Evolutionary conservation across 2,113 vertebrate species (phyloP).

Genomic region (Pao palembangensis): DNA sequence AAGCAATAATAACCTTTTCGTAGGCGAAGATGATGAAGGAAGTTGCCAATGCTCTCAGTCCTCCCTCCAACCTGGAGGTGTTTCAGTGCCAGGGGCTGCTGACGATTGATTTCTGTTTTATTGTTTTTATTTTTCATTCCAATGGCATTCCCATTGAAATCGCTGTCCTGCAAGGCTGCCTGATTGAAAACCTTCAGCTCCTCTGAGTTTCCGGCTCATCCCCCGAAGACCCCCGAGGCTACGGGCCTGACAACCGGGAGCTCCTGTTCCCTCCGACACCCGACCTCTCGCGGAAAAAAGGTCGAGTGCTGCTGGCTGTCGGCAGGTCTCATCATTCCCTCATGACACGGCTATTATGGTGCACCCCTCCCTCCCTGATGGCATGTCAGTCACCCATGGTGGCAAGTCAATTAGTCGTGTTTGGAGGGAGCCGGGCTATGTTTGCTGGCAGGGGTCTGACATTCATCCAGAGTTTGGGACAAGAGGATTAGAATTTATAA

Average conservation of each 20-base stretch:
- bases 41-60: conserved; percentile 43
- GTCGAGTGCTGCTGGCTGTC: conserved; percentile 73
- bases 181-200: conserved; percentile 69
- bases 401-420: conserved; percentile 88
- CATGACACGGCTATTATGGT: conserved; percentile 77
- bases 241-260: conserved; percentile 40
- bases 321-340: conserved; percentile 78
- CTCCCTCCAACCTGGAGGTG: conserved; percentile 44
- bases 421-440: conserved; percentile 27
- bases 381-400: conserved; percentile 82
- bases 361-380: conserved; percentile 53
- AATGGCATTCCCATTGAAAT: conserved; percentile 46
- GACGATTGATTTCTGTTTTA: conserved; percentile 71
- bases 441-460: conserved; percentile 28
- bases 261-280: conserved; percentile 56
- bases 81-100: conserved; percentile 44
- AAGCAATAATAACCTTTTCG: conserved; percentile 27
- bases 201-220: conserved; percentile 41
- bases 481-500: conserved; percentile 19
- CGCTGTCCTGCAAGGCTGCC: conserved; percentile 50
- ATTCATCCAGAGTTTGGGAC: conserved; percentile 18
- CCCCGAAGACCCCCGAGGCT: conserved; percentile 47
- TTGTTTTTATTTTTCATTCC: conserved; percentile 69
- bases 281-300: conserved; percentile 60
- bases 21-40: conserved; percentile 46